These are phyloP conservation scores for Burhinus oedicnemus DNA, from an alignment of 2,113 vertebrate genomes.

Conservation along the genomic window DNA sequence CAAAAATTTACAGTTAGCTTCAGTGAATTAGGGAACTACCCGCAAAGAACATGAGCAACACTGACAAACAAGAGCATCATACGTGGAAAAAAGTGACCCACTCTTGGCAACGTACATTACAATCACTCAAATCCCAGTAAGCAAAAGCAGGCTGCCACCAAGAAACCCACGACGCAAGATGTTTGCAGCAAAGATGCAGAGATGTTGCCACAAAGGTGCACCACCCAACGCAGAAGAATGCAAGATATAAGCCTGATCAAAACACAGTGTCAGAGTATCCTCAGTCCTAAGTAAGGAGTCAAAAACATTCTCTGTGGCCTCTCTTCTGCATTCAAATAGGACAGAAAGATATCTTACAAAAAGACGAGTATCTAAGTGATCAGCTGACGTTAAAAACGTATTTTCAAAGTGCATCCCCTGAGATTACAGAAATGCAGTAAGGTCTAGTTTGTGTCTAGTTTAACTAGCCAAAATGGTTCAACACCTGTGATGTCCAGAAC, in stretches of 20 bases:
- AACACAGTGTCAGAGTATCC: background rate
- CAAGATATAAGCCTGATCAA: background rate
- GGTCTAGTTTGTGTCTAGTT: background rate
- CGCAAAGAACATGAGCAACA: background rate
- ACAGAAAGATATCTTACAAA: background rate
- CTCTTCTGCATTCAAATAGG: background rate
- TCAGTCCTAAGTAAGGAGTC: background rate
- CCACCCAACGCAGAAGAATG: background rate
- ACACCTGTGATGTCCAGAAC: fast-evolving
- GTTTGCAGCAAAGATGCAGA: background rate
- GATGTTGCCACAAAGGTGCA: background rate
- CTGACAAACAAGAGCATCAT: background rate
- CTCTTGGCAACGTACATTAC: background rate
- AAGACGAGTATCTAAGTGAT: background rate
- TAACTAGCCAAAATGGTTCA: background rate
- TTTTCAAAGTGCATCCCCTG: background rate
- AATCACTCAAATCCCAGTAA: background rate
- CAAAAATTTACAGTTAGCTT: background rate
- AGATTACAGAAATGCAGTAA: background rate
- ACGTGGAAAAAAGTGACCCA: background rate
- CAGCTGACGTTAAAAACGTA: background rate
- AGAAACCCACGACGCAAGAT: background rate
- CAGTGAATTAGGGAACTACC: background rate
- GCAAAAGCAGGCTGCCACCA: background rate
- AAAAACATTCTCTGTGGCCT: background rate